These are phyloP conservation scores for Lonchura striata DNA, from an alignment of 2,113 vertebrate genomes.

Conservation along the genomic window DNA sequence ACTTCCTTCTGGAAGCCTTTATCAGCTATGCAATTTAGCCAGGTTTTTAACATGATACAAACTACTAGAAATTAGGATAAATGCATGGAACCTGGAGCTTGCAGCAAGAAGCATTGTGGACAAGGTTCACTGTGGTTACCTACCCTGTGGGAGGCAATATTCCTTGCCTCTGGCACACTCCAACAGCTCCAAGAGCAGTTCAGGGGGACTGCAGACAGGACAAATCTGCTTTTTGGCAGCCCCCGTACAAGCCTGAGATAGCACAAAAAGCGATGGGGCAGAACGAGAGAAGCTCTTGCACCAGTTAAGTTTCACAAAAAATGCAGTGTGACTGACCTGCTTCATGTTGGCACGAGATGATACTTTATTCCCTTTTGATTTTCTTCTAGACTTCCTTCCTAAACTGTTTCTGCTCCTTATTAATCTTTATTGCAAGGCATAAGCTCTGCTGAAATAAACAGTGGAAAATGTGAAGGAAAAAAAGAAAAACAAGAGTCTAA, in stretches of 20 bases:
- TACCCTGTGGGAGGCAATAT: not conserved
- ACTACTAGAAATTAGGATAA: not conserved
- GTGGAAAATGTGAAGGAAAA: not conserved
- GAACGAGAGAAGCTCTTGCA: not conserved
- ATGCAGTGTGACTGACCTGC: not conserved
- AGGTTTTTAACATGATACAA: not conserved
- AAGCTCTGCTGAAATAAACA: not conserved
- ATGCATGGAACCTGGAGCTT: not conserved
- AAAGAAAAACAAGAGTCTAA: not conserved
- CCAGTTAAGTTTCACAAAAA: not conserved
- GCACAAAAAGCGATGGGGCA: not conserved
- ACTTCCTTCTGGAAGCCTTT: not conserved
- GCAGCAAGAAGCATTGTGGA: not conserved
- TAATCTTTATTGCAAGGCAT: not conserved
- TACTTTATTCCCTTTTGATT: not conserved
- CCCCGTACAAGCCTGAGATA: rapidly evolving
- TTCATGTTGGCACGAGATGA: not conserved
- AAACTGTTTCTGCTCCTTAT: not conserved
- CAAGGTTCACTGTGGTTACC: not conserved
- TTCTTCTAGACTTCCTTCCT: not conserved
- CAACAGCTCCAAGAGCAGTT: not conserved
- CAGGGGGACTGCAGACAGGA: not conserved
- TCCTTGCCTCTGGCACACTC: not conserved
- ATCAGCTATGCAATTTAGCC: not conserved
- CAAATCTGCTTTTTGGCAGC: not conserved